phyloP scores from a whole-genome alignment of 2,888 invertebrate species.

The Amiota communis region DNA sequence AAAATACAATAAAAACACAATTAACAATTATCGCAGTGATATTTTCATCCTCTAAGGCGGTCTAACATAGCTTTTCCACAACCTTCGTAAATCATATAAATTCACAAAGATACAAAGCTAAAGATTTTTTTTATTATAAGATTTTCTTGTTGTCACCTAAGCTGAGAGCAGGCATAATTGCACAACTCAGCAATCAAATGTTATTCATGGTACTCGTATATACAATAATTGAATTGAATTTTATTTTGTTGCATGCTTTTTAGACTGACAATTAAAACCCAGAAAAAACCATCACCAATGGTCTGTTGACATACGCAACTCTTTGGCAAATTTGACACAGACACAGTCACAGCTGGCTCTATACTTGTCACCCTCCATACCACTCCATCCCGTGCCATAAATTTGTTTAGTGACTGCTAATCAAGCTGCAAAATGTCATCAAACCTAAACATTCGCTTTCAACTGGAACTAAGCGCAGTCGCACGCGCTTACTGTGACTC shows the following conservation, averaged over 20 bases:
- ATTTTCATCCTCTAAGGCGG: too few species aligned
- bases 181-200: constrained; percentile 7
- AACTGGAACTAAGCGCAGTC: background rate
- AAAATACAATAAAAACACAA: background rate
- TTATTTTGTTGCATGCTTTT: background rate
- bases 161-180: background rate
- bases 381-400: background rate
- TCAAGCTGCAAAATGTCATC: constrained; percentile 21
- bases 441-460: constrained; percentile 9
- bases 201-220: background rate
- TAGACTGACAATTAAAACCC: background rate
- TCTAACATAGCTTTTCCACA: too few species aligned
- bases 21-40: background rate
- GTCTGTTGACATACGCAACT: background rate
- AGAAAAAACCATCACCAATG: background rate
- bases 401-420: background rate
- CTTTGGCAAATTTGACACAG: background rate
- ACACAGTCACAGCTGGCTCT: background rate
- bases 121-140: background rate
- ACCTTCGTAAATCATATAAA: background rate
- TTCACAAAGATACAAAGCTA: background rate
- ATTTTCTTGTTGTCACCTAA: background rate
- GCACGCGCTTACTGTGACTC: too few species aligned
- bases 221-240: too few species aligned
- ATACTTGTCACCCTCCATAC: background rate